phyloP scores from a whole-genome alignment of 1,140 invertebrate species.

The Propsilocerus akamusi region DNA sequence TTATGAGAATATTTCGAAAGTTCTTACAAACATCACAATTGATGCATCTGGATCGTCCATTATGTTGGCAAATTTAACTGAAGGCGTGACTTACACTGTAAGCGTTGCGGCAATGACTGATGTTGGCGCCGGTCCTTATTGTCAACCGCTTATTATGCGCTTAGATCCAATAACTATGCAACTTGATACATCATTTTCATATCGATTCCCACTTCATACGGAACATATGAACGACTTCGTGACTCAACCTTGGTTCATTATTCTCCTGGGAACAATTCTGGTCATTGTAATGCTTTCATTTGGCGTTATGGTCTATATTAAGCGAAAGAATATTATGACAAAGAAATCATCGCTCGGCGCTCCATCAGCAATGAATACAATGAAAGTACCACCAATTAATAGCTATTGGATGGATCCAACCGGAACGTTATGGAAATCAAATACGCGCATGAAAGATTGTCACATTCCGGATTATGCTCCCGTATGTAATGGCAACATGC shows the following conservation, averaged over 20 bases:
- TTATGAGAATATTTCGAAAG: constrained; percentile 23
- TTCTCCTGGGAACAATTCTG: constrained; percentile 45
- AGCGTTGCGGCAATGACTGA: constrained; percentile 51
- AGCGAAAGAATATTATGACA: constrained; percentile 32
- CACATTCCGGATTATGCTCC: too few relatives aligned
- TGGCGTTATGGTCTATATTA: constrained; percentile 37
- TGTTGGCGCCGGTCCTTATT: constrained; percentile 53
- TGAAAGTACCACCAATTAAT: too few relatives aligned
- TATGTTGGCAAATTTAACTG: constrained; percentile 38
- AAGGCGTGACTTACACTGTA: constrained; percentile 43
- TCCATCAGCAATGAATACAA: too few relatives aligned
- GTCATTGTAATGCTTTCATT: constrained; percentile 49
- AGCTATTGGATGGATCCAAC: too few relatives aligned
- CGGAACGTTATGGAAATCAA: too few relatives aligned
- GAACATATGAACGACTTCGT: constrained; percentile 27
- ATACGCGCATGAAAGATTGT: too few relatives aligned
- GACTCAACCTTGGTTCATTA: constrained; percentile 55
- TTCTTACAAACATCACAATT: constrained; percentile 36
- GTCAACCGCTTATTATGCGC: constrained; percentile 39
- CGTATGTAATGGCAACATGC: background rate
- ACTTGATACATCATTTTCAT: constrained; percentile 14
- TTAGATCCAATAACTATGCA: constrained; percentile 35
- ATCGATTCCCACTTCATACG: constrained; percentile 5
- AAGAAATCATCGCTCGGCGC: too few relatives aligned
- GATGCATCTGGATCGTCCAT: constrained; percentile 33